Evolutionary conservation across 1,140 invertebrate species (phyloP).

Genomic region (Pseudomyrmex sp.): DNA sequence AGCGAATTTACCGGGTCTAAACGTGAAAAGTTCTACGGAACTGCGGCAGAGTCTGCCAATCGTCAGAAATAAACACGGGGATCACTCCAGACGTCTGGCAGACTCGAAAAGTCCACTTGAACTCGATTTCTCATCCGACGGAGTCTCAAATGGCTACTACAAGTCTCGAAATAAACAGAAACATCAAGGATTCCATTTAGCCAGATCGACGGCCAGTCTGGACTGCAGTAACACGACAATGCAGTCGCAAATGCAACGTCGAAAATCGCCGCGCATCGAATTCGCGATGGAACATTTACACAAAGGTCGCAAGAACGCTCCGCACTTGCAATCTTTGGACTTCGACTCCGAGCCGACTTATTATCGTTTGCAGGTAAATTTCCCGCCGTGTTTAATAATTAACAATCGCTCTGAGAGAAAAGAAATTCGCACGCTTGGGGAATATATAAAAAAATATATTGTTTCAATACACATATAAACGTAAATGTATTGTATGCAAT

Average conservation of each 20-base stretch:
- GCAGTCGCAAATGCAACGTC: constrained; percentile 72
- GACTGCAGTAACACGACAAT: constrained; percentile 77
- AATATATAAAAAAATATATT: neutral
- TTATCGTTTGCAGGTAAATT: constrained; percentile 79
- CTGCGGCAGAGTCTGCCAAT: constrained; percentile 79
- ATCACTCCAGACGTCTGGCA: constrained; percentile 68
- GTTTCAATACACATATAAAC: neutral
- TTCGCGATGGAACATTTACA: constrained; percentile 78
- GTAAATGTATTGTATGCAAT: neutral
- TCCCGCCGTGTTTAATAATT: neutral
- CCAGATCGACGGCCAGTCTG: constrained; percentile 80
- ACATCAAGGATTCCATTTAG: constrained; percentile 73
- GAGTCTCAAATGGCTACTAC: constrained; percentile 73
- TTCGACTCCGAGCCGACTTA: constrained; percentile 84
- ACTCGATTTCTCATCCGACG: constrained; percentile 77
- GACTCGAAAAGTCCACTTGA: constrained; percentile 75
- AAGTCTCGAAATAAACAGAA: constrained; percentile 77
- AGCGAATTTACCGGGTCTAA: constrained; percentile 87
- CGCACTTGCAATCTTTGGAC: constrained; percentile 77
- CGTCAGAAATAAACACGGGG: constrained; percentile 75
- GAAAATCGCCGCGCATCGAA: constrained; percentile 74
- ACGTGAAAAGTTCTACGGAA: constrained; percentile 80
- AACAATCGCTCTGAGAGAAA: neutral
- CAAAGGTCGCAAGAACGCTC: constrained; percentile 73
- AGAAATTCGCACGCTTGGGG: neutral